Percentiles rank a stretch among this genome's conserved stretches.
These are phyloP conservation scores for Crax fasciolata DNA, from an alignment of 2,797 vertebrate species.

Conservation along the genomic window DNA sequence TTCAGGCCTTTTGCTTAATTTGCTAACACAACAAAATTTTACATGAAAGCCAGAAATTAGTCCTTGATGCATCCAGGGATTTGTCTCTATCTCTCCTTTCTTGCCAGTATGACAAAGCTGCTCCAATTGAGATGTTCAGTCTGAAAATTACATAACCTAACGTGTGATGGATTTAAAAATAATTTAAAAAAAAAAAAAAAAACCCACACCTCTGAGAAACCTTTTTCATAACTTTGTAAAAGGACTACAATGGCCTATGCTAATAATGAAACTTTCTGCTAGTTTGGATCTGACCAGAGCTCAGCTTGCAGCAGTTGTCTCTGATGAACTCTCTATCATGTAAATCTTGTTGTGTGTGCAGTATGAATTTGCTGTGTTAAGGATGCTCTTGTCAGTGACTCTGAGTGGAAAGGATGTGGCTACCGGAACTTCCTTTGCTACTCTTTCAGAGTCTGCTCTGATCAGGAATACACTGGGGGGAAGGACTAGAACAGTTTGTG, in stretches of 20 bases:
- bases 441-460: constrained; percentile 17
- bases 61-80: neutral
- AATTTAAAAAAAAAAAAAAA: neutral
- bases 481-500: neutral
- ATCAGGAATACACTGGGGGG: constrained; percentile 8
- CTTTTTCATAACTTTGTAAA: neutral
- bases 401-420: constrained; percentile 33
- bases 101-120: neutral
- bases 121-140: neutral
- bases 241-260: neutral
- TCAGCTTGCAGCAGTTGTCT: constrained; percentile 48
- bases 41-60: constrained; percentile 18
- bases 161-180: neutral
- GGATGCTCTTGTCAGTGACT: constrained; percentile 21
- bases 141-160: neutral
- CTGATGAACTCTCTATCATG: constrained; percentile 33
- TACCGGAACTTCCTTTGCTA: constrained; percentile 28
- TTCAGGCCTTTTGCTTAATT: constrained; percentile 43
- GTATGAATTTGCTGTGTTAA: constrained; percentile 34
- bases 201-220: neutral
- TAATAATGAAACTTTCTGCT: neutral
- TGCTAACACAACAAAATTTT: neutral
- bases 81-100: neutral
- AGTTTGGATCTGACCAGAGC: constrained; percentile 2
- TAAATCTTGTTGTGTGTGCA: constrained; percentile 14